phyloP scores from a whole-genome alignment of 2,888 invertebrate genomes.

The Villa cingulata region DNA sequence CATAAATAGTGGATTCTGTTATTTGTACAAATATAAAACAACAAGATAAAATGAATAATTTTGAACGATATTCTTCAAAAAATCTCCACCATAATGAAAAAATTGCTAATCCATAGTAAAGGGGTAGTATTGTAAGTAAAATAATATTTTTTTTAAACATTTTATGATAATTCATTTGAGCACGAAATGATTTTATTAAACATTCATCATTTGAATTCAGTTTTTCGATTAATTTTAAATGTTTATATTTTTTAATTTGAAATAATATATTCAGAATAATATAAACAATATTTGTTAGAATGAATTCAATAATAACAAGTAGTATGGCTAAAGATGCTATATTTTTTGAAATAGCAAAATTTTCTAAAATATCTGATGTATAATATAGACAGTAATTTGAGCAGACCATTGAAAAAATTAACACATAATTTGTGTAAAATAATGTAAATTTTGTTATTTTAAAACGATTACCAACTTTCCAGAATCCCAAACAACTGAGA shows the following conservation, averaged over 20 bases:
- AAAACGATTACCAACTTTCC: background rate
- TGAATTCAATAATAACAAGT: background rate
- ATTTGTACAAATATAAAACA: background rate
- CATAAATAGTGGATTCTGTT: background rate
- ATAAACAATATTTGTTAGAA: background rate
- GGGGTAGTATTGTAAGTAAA: background rate
- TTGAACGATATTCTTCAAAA: background rate
- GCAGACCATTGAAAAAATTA: background rate
- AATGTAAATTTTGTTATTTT: background rate
- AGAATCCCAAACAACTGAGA: background rate
- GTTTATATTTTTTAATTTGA: background rate
- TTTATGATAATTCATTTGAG: background rate
- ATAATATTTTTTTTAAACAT: background rate
- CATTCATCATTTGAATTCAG: background rate
- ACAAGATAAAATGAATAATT: background rate
- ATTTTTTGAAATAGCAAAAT: background rate
- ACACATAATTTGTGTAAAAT: background rate
- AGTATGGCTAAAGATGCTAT: background rate
- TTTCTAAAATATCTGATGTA: background rate
- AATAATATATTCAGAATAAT: background rate
- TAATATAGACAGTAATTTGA: background rate
- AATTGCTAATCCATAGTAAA: background rate
- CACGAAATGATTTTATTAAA: background rate
- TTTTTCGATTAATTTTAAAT: background rate
- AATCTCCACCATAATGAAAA: background rate